phyloP scores from a whole-genome alignment of 2,113 vertebrate species.

The Istiophorus platypterus region DNA sequence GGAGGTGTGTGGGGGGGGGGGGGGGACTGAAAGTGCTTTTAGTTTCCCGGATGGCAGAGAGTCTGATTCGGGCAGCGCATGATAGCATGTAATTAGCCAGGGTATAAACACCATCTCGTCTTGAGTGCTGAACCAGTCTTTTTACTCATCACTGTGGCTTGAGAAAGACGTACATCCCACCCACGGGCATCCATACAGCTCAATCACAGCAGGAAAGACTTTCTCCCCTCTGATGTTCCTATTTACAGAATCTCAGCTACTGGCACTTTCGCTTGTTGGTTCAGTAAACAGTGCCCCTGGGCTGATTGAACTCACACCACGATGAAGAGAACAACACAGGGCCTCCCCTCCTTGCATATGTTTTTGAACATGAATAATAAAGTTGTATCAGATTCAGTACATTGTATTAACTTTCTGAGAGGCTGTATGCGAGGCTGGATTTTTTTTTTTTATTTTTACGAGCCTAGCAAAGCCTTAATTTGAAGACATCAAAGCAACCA shows the following conservation, averaged over 20 bases:
- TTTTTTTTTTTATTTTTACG: background rate
- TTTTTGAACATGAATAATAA: background rate
- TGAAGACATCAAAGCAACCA: background rate
- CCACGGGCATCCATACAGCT: slow-evolving; percentile 38
- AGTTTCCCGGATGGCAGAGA: too few relatives aligned
- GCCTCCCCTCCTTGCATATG: background rate
- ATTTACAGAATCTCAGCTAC: slow-evolving; percentile 58
- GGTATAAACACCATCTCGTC: slow-evolving; percentile 23
- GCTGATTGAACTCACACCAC: slow-evolving; percentile 46
- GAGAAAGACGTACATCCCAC: slow-evolving; percentile 37
- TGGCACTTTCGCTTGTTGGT: slow-evolving; percentile 53
- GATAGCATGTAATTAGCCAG: slow-evolving; percentile 1
- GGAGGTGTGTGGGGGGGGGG: too few relatives aligned
- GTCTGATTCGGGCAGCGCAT: background rate
- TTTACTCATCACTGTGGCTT: slow-evolving; percentile 27
- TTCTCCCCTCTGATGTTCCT: slow-evolving; percentile 60
- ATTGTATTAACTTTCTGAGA: background rate
- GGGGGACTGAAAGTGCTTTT: too few relatives aligned
- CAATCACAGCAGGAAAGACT: slow-evolving; percentile 45
- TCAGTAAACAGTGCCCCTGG: slow-evolving; percentile 61
- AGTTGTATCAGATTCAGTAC: background rate
- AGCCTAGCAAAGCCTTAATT: background rate
- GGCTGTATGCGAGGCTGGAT: background rate
- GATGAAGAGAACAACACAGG: slow-evolving; percentile 19
- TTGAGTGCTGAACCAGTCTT: background rate